phyloP scores from a whole-genome alignment of 2,113 vertebrate genomes.

The Hydrochoerus hydrochaeris region DNA sequence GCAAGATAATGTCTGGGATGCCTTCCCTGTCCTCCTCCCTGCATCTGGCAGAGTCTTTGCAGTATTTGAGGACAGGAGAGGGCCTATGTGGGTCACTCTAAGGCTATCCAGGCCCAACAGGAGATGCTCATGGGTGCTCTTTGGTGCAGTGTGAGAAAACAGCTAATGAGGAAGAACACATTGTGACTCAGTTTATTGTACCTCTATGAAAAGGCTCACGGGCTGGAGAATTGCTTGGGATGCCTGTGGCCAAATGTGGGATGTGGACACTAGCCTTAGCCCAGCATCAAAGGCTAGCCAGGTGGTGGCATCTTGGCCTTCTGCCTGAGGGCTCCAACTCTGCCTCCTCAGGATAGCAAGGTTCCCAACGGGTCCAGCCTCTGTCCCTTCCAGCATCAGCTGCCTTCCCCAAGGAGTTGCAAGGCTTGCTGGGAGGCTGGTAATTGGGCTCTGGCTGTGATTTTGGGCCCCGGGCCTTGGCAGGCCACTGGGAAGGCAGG shows the following conservation, averaged over 20 bases:
- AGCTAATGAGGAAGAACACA: background rate
- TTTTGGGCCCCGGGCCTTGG: background rate
- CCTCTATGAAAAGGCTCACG: background rate
- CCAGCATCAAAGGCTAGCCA: background rate
- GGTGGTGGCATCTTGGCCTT: background rate
- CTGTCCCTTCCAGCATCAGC: background rate
- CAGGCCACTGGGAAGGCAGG: constrained; percentile 62
- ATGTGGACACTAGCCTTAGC: background rate
- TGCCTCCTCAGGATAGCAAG: background rate
- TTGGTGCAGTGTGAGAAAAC: background rate
- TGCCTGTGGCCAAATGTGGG: no score
- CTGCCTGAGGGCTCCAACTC: background rate
- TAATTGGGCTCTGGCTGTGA: constrained; percentile 60
- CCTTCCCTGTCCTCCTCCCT: background rate
- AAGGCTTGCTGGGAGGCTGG: background rate
- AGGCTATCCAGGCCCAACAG: background rate
- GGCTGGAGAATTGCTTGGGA: background rate
- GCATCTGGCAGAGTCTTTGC: no score
- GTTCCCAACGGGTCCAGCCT: background rate
- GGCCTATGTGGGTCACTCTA: background rate
- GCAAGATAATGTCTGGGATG: accelerated
- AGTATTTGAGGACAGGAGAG: background rate
- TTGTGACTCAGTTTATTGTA: background rate
- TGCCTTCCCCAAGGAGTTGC: background rate
- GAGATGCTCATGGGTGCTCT: background rate